Evolutionary conservation across 1,140 invertebrate genomes (phyloP), one percentile per base, ranked within the genome.

Genomic region (Steinernema feltiae): DNA sequence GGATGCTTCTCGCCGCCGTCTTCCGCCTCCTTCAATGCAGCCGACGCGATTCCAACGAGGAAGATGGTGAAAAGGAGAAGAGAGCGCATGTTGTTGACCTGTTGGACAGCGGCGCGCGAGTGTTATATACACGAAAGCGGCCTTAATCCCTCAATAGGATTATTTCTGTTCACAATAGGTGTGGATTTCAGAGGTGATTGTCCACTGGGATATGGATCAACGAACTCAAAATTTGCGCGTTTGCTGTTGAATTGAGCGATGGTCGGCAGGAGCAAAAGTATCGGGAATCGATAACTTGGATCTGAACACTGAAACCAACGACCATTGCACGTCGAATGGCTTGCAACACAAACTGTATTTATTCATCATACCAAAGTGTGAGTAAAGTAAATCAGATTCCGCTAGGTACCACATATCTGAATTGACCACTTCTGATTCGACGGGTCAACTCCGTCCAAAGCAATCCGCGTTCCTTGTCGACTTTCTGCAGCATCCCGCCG

Each of bases 401-500:
- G n/a, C n/a, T n/a, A n/a, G n/a, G n/a, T n/a, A 41, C 35, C 7
- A 21, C 7, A 73, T 76, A 70, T 31, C 77, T 72, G 48, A 86
- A 78, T 74, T 86, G 78, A 15, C 85, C 84, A 41, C 29, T 31
- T 3, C 46, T 30, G 31, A 83, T 48, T 48, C 84, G 79, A 70
- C 84, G 82, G 72, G 80, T 84, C 46, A 85, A 72, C 71, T 85
- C 84, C 1, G 30, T 32, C 82, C 81, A 83, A 63, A 85, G 63
- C 17, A 85, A 63, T 21, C 69, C 35, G 15, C 85, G 82, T 71
- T 86, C 85, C 24, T 77, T 77, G 3, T 75, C 69, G 7, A 81
- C 82, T 69, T 82, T 86, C 31, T 79, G 80, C 32, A 85, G 29
- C 48, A 85, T 77, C 30, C 81, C 75, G 27, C 84, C 84, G 63